Percentiles rank a stretch among this genome's conserved stretches.
phyloP scores from a whole-genome alignment of 2,888 invertebrate genomes.

The Imbricaverruca yamaguchii region DNA sequence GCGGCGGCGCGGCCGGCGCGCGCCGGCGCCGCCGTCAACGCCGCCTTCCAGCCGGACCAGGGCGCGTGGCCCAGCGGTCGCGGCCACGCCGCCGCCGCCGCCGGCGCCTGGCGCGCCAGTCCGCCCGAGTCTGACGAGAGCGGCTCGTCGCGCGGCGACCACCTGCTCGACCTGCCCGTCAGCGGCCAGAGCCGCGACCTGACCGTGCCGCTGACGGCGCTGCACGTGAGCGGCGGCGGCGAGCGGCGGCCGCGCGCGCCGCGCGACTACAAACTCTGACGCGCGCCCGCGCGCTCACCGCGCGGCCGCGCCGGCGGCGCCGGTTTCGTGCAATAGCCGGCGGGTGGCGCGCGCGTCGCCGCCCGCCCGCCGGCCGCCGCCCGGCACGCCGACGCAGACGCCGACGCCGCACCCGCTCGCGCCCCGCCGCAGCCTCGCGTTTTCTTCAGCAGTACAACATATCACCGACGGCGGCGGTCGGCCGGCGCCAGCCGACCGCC shows the following conservation, averaged over 20 bases:
- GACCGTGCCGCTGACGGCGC: constrained; percentile 13
- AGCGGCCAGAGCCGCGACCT: constrained; percentile 13
- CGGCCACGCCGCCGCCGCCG: constrained; percentile 22
- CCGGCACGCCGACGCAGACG: not conserved
- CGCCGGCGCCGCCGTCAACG: constrained; percentile 23
- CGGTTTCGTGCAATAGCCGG: not conserved
- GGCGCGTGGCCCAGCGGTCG: constrained; percentile 6
- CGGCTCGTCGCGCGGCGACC: constrained; percentile 19
- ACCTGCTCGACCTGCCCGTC: constrained; percentile 11
- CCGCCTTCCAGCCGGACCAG: constrained; percentile 9
- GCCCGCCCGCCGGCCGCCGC: not conserved
- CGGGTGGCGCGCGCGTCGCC: not conserved
- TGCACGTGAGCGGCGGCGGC: not conserved
- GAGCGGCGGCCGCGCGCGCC: not conserved
- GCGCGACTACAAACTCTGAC: constrained; percentile 9
- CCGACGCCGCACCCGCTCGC: not conserved
- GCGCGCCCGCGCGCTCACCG: not conserved
- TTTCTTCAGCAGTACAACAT: not conserved
- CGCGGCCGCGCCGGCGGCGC: not conserved
- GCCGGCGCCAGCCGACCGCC: not conserved
- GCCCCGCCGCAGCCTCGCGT: too few species aligned
- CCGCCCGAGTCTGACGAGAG: constrained; percentile 19
- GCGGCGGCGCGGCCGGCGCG: constrained; percentile 26
- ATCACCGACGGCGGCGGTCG: not conserved
- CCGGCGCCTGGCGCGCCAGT: not conserved